Evolutionary conservation across 2,797 vertebrate genomes (phyloP).

Genomic region (Xenops minutus): DNA sequence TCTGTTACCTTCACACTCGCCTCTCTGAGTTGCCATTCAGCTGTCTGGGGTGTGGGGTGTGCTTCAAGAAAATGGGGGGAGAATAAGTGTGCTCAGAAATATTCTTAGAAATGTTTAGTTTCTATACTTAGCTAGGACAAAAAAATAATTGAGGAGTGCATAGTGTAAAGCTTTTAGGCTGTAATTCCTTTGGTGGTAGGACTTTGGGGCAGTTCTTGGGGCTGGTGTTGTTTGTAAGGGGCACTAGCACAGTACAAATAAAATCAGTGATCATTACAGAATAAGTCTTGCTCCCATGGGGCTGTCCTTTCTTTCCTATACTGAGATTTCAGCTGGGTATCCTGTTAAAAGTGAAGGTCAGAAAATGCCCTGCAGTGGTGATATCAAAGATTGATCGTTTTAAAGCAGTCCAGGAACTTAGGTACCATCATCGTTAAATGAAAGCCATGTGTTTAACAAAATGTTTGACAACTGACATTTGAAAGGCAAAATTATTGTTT

Average conservation of each 20-base stretch:
- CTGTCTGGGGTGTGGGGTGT: background rate
- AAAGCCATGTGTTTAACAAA: background rate
- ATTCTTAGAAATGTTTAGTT: background rate
- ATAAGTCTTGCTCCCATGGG: background rate
- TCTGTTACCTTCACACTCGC: background rate
- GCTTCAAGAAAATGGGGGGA: background rate
- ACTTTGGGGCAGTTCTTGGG: background rate
- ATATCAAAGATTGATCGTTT: background rate
- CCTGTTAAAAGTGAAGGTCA: background rate
- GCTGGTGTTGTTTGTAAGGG: background rate
- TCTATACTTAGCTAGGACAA: background rate
- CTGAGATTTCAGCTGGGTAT: background rate
- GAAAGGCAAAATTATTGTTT: conserved; percentile 30
- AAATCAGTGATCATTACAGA: background rate
- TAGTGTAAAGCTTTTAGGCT: background rate
- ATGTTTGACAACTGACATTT: conserved; percentile 21
- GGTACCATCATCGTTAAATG: background rate
- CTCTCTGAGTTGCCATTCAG: background rate
- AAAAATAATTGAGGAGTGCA: accelerated
- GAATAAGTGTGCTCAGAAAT: background rate
- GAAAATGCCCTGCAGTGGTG: background rate
- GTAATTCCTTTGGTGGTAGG: background rate
- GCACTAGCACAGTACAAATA: background rate
- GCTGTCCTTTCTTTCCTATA: background rate
- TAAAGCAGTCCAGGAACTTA: background rate